Conservation (phyloP, 2,113 vertebrate species). For the Nycticorax nycticorax region DNA sequence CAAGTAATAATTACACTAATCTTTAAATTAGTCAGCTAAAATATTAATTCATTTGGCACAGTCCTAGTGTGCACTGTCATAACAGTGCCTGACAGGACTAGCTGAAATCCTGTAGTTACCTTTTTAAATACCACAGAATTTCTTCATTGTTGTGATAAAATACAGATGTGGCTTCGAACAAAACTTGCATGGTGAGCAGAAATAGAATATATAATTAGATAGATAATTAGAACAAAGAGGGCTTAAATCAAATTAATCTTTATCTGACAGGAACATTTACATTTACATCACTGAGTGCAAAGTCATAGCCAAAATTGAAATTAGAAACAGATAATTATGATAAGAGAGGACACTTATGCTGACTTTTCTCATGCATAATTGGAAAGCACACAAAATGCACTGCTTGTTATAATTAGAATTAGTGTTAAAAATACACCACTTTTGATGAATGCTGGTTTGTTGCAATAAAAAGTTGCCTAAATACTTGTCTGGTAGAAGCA, state of each 20-base stretch:
- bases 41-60: conserved; percentile 74
- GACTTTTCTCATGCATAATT: conserved; percentile 79
- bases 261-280: conserved; percentile 86
- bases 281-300: conserved; percentile 83
- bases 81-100: conserved; percentile 60
- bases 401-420: conserved; percentile 81
- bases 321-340: conserved; percentile 89
- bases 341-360: conserved; percentile 80
- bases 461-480: conserved; percentile 63
- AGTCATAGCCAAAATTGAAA: conserved; percentile 86
- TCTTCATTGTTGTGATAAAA: conserved; percentile 78
- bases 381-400: conserved; percentile 78
- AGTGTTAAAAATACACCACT: conserved; percentile 69
- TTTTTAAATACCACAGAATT: conserved; percentile 65
- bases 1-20: conserved; percentile 74
- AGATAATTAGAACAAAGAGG: conserved; percentile 85
- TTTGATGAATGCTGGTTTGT: conserved; percentile 68
- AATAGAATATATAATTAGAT: conserved; percentile 87
- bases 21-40: conserved; percentile 68
- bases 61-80: conserved; percentile 38
- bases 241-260: conserved; percentile 88
- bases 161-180: conserved; percentile 78
- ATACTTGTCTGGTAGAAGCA: conserved; percentile 63
- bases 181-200: conserved; percentile 81
- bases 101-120: conserved; percentile 63